Percentiles rank a stretch among this genome's conserved stretches.
These are phyloP conservation scores for Chrysomallon squamiferum DNA, from an alignment of 1,140 invertebrate genomes.

Conservation along the genomic window DNA sequence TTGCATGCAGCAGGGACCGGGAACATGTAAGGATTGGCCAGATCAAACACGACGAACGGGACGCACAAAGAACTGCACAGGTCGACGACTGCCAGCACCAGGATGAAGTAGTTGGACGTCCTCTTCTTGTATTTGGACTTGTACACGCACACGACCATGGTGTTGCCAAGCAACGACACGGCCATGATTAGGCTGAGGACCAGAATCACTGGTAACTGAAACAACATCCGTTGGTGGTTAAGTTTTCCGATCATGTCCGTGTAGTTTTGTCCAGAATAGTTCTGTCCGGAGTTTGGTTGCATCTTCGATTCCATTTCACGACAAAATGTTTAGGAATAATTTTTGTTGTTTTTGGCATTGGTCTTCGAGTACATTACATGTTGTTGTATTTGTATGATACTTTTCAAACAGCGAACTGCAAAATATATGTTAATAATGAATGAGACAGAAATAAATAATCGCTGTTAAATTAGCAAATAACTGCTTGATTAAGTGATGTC, in stretches of 20 bases:
- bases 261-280: no score
- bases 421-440: no score
- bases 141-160: neutral
- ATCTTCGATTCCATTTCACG: no score
- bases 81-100: neutral
- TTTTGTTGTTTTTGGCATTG: no score
- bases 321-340: no score
- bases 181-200: neutral
- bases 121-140: neutral
- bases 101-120: neutral
- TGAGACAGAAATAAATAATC: no score
- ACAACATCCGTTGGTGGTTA: neutral
- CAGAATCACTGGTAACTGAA: neutral
- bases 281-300: no score
- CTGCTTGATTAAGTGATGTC: no score
- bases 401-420: no score
- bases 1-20: conserved; percentile 1
- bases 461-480: no score
- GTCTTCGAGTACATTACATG: no score
- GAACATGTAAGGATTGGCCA: neutral
- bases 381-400: no score
- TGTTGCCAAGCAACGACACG: neutral
- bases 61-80: neutral
- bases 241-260: neutral
- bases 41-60: neutral